Evolutionary conservation across 2,113 vertebrate genomes (phyloP), one percentile per base, ranked within the genome.

Genomic region (Cairina moschata): DNA sequence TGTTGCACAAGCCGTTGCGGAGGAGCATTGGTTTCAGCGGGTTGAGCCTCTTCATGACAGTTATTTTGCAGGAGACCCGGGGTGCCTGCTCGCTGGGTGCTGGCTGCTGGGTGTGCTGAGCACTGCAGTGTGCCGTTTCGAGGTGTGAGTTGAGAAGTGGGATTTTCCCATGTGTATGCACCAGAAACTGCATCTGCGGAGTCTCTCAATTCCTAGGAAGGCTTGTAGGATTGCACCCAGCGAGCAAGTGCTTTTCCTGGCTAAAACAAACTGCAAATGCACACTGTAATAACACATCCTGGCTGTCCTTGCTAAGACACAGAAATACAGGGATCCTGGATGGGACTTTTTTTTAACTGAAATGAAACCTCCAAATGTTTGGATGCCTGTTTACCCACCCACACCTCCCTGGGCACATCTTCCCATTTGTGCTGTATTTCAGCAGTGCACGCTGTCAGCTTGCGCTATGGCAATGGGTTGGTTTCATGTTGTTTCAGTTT

Each of bases 371-470:
- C 17, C 20, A 59, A 8, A 13, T 32, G 21, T n/a, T 44, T 48
- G 48, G 38, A 32, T 50, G 13, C 32, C 38, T 0, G 2, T n/a
- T 50, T 50, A 22, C 72, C 38, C 22, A 6, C 9, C 9, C 8
- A 28, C 3, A 5, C 18, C 32, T 73, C 79, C 0, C 0, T 6
- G 48, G 36, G 36, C 22, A 34, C 36, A 20, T 59, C 69, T 17
- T 32, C 31, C 55, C 0, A 0, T 32, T 73, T 5, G 2, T 18
- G 16, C 48, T 6, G 40, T 38, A 31, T 69, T 71, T 62, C 1
- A 0, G 21, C 63, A 52, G 42, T 1, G 1, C 6, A 1, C 0
- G 1, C 26, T 44, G 44, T 52, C 2, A 0, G 34, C 25, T 44
- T 11, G 23, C 1, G 1, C 46, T 40, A 29, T 50, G 55, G 20